Base-by-base conservation (phyloP, 2,888 invertebrate genomes). In the Ethmia dodecea region DNA sequence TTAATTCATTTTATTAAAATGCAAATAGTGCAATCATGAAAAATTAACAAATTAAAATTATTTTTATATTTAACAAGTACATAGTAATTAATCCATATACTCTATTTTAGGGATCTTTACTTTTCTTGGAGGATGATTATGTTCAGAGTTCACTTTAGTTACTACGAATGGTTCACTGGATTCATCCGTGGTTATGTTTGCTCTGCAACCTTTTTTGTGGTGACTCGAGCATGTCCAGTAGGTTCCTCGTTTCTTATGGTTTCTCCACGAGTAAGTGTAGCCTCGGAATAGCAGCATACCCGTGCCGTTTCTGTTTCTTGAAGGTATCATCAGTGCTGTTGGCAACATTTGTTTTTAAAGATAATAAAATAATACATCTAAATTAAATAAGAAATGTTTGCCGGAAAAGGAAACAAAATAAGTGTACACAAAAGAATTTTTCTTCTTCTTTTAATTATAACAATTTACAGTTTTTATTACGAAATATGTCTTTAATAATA, bases 201-300 rank as follows among this genome's bases (percentile, higher is more conserved):
- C 77, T 46, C 60, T 69, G 40, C 78, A 78, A 0, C 78, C 76
- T 36, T 77, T 75, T 38, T 77, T 78, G 8, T 69, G 67, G 29
- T 77, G 77, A 43, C 71, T 75, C 6, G 79, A 78, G 39, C 78
- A 79, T 0, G 76, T 79, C 78, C 77, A 79, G 32, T 74, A 73
- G 15, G 55, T 64, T 1, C 78, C 76, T 16, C 48, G 32, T 35
- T 61, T 64, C 39, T 61, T 67, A 8, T 31, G 43, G 41, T 76
- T 76, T 9, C 75, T 50, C 63, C 68, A 66, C 0, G 77, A 72
- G 36, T 67, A 78, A 1, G 71, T 77, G 39, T 75, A 77, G 0
- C 69, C 66, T 3, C 55, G 53, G 28, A 64, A 76, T 0, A 62
- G 45, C 16, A 78, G 42, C 55, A 74, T 60, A 0, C 76, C 71